Conservation (phyloP, 2,113 vertebrate genomes). For the Malaclemys terrapin region DNA sequence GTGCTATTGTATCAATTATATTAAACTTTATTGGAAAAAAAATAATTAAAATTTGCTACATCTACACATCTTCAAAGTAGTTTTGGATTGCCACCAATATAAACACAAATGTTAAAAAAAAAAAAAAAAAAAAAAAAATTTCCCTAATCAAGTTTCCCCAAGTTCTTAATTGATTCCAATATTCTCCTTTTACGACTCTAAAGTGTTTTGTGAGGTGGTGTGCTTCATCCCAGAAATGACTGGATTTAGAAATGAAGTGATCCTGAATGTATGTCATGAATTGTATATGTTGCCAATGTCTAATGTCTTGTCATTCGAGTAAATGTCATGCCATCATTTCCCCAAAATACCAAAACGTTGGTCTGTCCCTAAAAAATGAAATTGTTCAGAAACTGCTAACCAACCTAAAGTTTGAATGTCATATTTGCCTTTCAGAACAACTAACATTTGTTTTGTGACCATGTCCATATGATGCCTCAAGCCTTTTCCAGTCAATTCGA, state of each 20-base stretch:
- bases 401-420: neutral
- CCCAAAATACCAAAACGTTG: neutral
- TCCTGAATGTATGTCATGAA: neutral
- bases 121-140: no score
- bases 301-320: neutral
- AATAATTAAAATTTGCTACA: neutral
- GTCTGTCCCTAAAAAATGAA: neutral
- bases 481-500: neutral
- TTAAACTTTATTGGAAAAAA: neutral
- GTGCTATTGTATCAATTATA: neutral
- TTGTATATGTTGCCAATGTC: neutral
- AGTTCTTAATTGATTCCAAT: neutral
- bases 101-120: neutral
- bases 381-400: neutral
- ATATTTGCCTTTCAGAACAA: neutral
- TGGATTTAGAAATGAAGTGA: neutral
- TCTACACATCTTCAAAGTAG: neutral
- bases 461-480: neutral
- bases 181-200: neutral
- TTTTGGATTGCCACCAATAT: neutral
- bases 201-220: neutral
- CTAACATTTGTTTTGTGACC: neutral
- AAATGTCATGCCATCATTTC: neutral
- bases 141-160: neutral
- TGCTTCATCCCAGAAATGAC: neutral